Evolutionary conservation across 37 sponge, comb jelly and placozoan genomes (phyloP).

Genomic region (Axinella damicornis): DNA sequence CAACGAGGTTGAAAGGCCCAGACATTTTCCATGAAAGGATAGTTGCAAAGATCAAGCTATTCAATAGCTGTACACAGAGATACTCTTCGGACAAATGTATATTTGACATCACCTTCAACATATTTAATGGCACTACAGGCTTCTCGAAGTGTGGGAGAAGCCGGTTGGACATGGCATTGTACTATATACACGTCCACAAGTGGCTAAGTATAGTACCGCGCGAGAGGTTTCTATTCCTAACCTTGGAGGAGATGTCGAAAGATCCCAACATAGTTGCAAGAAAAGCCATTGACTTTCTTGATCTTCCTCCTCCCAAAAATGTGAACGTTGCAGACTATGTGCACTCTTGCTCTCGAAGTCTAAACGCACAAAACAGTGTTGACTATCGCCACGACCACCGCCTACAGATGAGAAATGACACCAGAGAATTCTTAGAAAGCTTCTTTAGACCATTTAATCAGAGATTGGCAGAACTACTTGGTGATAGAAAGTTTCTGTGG

Average conservation of each 20-base stretch:
- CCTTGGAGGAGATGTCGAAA: slow-evolving; percentile 25
- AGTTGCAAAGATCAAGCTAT: background rate
- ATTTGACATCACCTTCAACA: background rate
- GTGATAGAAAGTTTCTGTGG: slow-evolving; percentile 20
- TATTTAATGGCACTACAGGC: background rate
- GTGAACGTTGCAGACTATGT: background rate
- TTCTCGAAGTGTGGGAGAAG: slow-evolving; percentile 23
- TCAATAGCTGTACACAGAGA: slow-evolving; percentile 27
- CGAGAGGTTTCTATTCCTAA: slow-evolving; percentile 32
- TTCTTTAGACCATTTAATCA: slow-evolving; percentile 51
- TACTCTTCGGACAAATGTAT: slow-evolving; percentile 12
- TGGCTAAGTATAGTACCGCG: slow-evolving; percentile 58
- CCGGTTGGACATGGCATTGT: slow-evolving; percentile 32
- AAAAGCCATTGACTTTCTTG: background rate
- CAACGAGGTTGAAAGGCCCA: slow-evolving; percentile 16
- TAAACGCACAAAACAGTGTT: background rate
- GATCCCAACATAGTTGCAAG: background rate
- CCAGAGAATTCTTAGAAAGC: slow-evolving; percentile 14
- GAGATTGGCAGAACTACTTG: slow-evolving; percentile 10
- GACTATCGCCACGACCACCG: slow-evolving; percentile 21
- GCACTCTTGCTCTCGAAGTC: no score
- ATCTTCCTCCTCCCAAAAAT: background rate
- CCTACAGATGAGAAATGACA: slow-evolving; percentile 49
- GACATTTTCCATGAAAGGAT: slow-evolving; percentile 32
- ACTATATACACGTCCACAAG: slow-evolving; percentile 41